Percentiles rank a stretch among this genome's conserved stretches.
Conservation (phyloP, 2,888 invertebrate genomes). For the Noctua janthe region DNA sequence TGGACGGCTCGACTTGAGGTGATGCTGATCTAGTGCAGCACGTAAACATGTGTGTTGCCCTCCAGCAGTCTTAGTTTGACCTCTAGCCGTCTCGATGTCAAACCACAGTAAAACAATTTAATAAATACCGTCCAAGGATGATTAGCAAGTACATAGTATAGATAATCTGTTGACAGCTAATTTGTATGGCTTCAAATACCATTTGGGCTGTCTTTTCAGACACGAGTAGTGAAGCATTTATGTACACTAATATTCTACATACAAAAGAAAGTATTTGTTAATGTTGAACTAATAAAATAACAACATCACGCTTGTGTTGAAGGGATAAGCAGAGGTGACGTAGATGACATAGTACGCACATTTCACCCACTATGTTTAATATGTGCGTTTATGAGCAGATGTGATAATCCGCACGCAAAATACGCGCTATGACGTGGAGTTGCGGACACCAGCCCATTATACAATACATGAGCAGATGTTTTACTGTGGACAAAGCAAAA, state of each 20-base stretch:
- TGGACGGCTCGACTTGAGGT: not conserved
- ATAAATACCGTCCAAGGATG: conserved; percentile 20
- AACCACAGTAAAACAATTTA: not conserved
- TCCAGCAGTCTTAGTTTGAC: not conserved
- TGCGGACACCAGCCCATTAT: too few relatives aligned
- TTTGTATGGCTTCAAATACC: conserved; percentile 21
- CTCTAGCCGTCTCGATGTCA: not conserved
- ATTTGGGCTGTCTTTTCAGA: not conserved
- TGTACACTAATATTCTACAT: not conserved
- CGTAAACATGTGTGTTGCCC: not conserved
- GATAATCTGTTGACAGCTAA: conserved; percentile 12
- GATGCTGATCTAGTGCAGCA: not conserved
- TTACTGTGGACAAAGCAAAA: not conserved
- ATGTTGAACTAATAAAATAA: not conserved
- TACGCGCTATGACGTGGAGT: too few relatives aligned
- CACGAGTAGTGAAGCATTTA: not conserved
- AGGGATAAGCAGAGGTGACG: not conserved
- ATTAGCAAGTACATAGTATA: not conserved
- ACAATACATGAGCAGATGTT: too few relatives aligned
- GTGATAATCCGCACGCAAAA: too few relatives aligned
- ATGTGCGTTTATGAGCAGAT: too few relatives aligned
- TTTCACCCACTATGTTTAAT: not conserved
- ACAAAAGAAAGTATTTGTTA: not conserved
- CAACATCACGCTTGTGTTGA: not conserved
- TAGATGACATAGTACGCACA: not conserved